phyloP scores from a whole-genome alignment of 2,888 invertebrate species.

The Halocaridina rubra region DNA sequence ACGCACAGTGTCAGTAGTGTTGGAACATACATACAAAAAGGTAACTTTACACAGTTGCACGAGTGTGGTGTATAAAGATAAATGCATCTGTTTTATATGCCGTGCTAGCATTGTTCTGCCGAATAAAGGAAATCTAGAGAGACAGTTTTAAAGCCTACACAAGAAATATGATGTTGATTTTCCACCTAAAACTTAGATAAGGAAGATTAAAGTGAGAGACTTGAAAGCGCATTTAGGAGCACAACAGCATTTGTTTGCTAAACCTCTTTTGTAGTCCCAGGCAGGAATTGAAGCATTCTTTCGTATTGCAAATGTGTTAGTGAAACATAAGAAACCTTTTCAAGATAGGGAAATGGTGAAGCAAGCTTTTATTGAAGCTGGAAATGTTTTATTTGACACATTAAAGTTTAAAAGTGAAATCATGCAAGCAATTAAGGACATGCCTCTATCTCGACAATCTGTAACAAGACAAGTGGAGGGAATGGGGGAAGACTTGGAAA shows the following conservation, averaged over 20 bases:
- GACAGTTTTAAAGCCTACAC: background rate
- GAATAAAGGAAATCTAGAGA: background rate
- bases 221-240: background rate
- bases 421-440: slow-evolving; percentile 10
- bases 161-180: background rate
- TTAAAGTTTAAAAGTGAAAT: background rate
- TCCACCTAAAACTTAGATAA: background rate
- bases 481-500: slow-evolving; percentile 16
- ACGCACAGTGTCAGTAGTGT: background rate
- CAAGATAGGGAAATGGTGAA: slow-evolving; percentile 4
- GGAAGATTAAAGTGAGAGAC: background rate
- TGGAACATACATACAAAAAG: background rate
- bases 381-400: background rate
- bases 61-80: background rate
- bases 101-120: background rate
- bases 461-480: background rate
- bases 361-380: slow-evolving; percentile 2
- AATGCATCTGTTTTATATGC: background rate
- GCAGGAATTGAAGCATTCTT: no score
- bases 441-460: slow-evolving; percentile 11
- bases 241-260: background rate
- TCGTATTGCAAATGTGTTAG: background rate
- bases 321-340: background rate
- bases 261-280: background rate
- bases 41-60: background rate